A percentile compares a stretch with the other conserved stretches of the same genome.
phyloP scores from a whole-genome alignment of 2,888 invertebrate species.

The Apamea monoglypha region DNA sequence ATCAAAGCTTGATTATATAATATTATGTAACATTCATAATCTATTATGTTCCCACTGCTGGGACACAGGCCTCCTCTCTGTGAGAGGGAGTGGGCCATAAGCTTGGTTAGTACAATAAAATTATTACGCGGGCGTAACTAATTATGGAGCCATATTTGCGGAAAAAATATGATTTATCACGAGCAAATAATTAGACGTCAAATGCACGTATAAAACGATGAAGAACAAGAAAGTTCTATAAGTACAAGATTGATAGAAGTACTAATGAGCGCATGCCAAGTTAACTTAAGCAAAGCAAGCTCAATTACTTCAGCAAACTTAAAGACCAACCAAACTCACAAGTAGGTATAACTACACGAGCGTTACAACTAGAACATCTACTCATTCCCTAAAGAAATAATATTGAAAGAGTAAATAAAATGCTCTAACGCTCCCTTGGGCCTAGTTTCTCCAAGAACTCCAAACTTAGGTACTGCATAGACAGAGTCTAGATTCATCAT shows the following conservation, averaged over 20 bases:
- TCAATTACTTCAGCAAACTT: not conserved
- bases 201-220: not conserved
- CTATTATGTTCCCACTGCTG: not conserved
- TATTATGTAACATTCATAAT: not conserved
- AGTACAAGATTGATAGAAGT: not conserved
- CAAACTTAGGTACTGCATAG: not conserved
- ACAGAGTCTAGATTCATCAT: not conserved
- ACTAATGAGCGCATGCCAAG: slow-evolving; percentile 8
- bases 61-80: not conserved
- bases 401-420: slow-evolving; percentile 45
- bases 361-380: slow-evolving; percentile 16
- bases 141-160: not conserved
- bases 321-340: not conserved
- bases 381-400: slow-evolving; percentile 9
- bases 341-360: slow-evolving; percentile 3
- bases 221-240: not conserved
- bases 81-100: not conserved
- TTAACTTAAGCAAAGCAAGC: slow-evolving; percentile 2
- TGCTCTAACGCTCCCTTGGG: not conserved
- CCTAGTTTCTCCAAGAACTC: not conserved
- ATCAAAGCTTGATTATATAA: not conserved
- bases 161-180: not conserved
- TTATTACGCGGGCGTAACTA: not conserved
- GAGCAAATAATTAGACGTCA: not conserved
- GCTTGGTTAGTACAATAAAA: not conserved